Conservation (phyloP, 1,140 invertebrate genomes). For the Caenorhabditis inopinata region DNA sequence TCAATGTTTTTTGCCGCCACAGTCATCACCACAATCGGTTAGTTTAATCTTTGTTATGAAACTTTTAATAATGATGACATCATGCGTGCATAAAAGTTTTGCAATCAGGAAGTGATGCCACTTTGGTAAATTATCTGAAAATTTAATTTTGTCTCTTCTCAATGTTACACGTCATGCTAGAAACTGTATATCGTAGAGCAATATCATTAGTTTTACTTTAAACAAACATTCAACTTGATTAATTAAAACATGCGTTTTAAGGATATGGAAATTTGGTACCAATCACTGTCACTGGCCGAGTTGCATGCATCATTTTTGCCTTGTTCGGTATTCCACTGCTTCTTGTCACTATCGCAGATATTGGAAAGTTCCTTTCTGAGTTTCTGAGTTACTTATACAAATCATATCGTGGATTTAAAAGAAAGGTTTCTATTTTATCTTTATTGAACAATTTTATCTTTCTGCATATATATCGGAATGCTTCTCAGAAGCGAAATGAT, state of each 20-base stretch:
- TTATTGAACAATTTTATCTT: not conserved
- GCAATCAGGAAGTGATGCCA: not conserved
- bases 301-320: slow-evolving; percentile 70
- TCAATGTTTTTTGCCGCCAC: slow-evolving; percentile 66
- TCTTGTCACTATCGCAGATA: slow-evolving; percentile 69
- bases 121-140: no score
- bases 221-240: no score
- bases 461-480: not conserved
- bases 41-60: not conserved
- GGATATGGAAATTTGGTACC: slow-evolving; percentile 65
- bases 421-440: slow-evolving; percentile 41
- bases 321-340: slow-evolving; percentile 70
- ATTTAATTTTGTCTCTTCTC: no score
- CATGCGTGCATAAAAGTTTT: not conserved
- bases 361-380: slow-evolving; percentile 67
- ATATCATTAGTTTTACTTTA: no score
- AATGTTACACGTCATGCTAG: no score
- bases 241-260: no score
- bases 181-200: no score
- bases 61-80: not conserved
- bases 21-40: slow-evolving; percentile 66
- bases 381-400: slow-evolving; percentile 60
- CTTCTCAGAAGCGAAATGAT: no score
- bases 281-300: slow-evolving; percentile 68
- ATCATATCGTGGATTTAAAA: slow-evolving; percentile 53